A percentile compares a stretch with the other conserved stretches of the same genome.
Evolutionary conservation across 1,140 invertebrate species (phyloP).

Genomic region (Sinella curviseta): DNA sequence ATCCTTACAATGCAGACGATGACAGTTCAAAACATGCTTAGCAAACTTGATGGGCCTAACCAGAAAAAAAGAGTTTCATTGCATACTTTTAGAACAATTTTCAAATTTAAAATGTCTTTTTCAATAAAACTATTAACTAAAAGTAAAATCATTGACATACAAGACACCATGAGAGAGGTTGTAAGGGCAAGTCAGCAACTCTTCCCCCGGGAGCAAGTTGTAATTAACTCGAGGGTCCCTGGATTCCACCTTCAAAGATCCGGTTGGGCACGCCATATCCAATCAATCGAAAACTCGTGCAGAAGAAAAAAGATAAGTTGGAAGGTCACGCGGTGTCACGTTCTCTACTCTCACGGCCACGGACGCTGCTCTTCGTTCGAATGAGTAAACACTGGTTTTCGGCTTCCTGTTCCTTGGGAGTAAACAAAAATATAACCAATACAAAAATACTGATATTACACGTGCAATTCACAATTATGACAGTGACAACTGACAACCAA

Average conservation of each 20-base stretch:
- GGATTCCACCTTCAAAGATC: neutral
- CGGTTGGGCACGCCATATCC: neutral
- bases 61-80: neutral
- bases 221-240: neutral
- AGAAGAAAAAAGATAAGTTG: too few species aligned
- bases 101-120: neutral
- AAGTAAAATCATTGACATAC: slow-evolving; percentile 4
- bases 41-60: neutral
- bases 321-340: too few species aligned
- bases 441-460: too few species aligned
- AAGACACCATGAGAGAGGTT: neutral
- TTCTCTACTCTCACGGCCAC: too few species aligned
- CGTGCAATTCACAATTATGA: too few species aligned
- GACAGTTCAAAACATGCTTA: neutral
- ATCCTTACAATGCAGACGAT: neutral
- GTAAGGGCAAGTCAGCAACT: slow-evolving; percentile 8
- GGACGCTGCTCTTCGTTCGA: too few species aligned
- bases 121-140: neutral
- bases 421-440: too few species aligned
- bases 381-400: too few species aligned
- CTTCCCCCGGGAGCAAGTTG: neutral
- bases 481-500: too few species aligned
- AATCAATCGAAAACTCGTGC: too few species aligned
- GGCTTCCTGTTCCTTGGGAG: too few species aligned
- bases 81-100: neutral